Percentiles rank a stretch among this genome's conserved stretches.
Conservation (phyloP, 2,113 vertebrate species). For the Actenoides hombroni region DNA sequence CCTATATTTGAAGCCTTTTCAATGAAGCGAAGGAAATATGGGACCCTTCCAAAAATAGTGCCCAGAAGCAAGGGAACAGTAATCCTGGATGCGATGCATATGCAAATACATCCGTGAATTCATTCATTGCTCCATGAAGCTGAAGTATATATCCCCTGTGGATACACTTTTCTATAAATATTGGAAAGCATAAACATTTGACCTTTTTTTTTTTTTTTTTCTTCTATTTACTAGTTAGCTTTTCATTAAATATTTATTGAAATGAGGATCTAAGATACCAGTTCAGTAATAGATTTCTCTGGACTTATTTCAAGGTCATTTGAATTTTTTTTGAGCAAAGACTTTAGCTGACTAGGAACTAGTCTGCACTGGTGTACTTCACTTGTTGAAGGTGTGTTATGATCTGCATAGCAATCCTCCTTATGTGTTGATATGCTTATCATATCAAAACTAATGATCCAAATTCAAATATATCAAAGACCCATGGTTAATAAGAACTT, state of each 20-base stretch:
- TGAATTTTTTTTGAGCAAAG: neutral
- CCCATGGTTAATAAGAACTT: neutral
- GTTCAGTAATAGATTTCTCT: neutral
- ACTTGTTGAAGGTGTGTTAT: neutral
- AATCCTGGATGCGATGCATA: neutral
- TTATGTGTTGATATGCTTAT: neutral
- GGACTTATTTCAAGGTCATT: neutral
- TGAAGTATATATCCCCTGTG: neutral
- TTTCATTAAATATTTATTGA: conserved; percentile 15
- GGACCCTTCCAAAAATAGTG: neutral
- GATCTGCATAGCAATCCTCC: neutral
- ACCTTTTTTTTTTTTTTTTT: neutral
- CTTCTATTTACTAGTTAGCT: neutral
- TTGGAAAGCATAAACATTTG: neutral
- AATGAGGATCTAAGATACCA: neutral
- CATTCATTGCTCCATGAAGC: neutral
- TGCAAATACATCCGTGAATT: neutral
- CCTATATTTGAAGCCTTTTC: neutral
- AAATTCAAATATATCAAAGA: neutral
- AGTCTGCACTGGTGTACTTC: neutral
- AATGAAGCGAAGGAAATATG: neutral
- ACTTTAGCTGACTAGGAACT: neutral
- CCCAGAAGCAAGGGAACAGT: neutral
- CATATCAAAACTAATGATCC: neutral
- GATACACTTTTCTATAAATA: neutral